Evolutionary conservation across 2,888 invertebrate genomes (phyloP).

Genomic region (Neoscelio sp.): DNA sequence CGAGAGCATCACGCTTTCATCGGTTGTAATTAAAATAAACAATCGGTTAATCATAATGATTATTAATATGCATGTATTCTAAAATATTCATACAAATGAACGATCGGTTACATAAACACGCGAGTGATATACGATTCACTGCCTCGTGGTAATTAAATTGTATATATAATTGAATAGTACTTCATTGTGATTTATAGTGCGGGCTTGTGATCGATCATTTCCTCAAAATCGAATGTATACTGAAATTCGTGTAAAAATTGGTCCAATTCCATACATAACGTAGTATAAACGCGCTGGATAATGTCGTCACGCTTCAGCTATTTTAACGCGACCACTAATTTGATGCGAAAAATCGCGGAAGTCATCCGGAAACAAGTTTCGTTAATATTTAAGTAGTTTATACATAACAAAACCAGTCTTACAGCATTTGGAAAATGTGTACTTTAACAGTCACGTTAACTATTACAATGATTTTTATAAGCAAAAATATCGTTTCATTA

Average conservation of each 20-base stretch:
- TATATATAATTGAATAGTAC: conserved; percentile 45
- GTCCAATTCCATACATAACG: conserved; percentile 32
- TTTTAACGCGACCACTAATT: conserved; percentile 49
- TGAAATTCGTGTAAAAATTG: conserved; percentile 36
- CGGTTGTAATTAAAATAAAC: conserved; percentile 5
- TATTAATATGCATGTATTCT: conserved; percentile 19
- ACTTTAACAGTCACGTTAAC: conserved; percentile 6
- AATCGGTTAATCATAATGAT: conserved; percentile 17
- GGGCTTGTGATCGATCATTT: conserved; percentile 7
- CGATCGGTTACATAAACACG: conserved; percentile 38
- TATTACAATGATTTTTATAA: conserved; percentile 34
- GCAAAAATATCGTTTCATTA: conserved; percentile 40
- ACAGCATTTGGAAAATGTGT: conserved; percentile 23
- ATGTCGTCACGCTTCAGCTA: conserved; percentile 42
- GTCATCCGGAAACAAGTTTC: conserved; percentile 56
- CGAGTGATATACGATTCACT: conserved; percentile 29
- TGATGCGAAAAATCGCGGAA: conserved; percentile 49
- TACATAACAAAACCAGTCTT: conserved; percentile 56
- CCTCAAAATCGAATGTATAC: conserved; percentile 33
- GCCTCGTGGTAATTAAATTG: conserved; percentile 37
- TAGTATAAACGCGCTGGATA: conserved; percentile 21
- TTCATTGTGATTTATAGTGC: conserved; percentile 34
- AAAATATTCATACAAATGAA: conserved; percentile 27
- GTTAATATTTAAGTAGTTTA: conserved; percentile 49
- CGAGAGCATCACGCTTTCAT: conserved; percentile 12